Base-by-base conservation (phyloP, 2,113 vertebrate species). In the Conger conger region DNA sequence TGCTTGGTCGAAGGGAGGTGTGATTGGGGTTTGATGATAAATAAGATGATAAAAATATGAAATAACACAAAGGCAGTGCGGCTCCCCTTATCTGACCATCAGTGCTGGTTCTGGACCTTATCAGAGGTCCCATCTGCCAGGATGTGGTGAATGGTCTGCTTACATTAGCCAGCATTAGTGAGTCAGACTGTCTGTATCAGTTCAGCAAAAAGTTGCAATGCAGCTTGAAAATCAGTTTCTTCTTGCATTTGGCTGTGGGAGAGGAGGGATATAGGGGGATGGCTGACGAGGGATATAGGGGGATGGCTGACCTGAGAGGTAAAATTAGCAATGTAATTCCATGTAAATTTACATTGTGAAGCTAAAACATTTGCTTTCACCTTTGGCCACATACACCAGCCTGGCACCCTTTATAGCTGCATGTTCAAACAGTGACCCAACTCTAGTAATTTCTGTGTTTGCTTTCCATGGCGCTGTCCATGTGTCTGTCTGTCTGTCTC, bases 381-480 rank as follows among this genome's bases (percentile, higher is more conserved):
- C 77, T 36, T 18, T 17, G 5, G 38, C 1, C 20, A 1, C 38
- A 57, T 57, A 42, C 50, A 79, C 81, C 38, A 85, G 20, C 82
- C 57, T 81, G 82, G 87, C 84, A 60, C 50, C 87, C 88, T 87
- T 87, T 76, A 82, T 83, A 84, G 42, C 30, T 77, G 78, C 85
- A 87, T 87, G 87, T 91, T 90, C 91, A 91, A 90, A 88, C 90
- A 84, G 83, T 33, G 77, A 79, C n/a, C 50, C 16, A 35, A 9
- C 20, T 35, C 83, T 85, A 86, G 86, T 85, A 87, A 73, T 87
- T 77, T 33, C 84, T 93, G 92, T 92, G 92, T 92, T 88, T 86
- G 87, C 35, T 18, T 73, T 87, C 79, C 86, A 84, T 86, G 86
- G 88, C 50, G 82, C 89, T 89, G 88, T 83, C 86, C 0, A 83